phyloP scores from a whole-genome alignment of 2,113 vertebrate species.

The Peucedramus taeniatus region DNA sequence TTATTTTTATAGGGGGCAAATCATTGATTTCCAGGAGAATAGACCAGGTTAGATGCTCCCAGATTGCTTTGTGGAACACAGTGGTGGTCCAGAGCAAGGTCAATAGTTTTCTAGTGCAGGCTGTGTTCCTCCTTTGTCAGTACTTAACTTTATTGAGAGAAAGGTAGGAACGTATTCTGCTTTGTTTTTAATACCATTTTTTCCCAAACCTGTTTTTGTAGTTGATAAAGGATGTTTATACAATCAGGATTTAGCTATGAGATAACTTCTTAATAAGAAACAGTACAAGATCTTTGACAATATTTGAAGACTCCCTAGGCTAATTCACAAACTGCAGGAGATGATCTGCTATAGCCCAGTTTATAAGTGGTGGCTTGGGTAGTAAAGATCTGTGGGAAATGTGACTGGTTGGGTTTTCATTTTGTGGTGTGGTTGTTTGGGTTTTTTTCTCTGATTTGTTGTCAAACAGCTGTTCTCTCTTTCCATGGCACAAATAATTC shows the following conservation, averaged over 20 bases:
- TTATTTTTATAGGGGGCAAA: not conserved
- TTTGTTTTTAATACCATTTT: not conserved
- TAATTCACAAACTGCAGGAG: not conserved
- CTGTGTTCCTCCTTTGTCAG: not conserved
- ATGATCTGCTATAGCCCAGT: not conserved
- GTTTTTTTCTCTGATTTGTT: not conserved
- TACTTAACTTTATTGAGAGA: not conserved
- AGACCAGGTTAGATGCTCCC: not conserved
- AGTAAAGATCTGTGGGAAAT: not conserved
- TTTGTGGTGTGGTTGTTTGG: not conserved
- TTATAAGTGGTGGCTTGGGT: not conserved
- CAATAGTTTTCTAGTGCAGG: not conserved
- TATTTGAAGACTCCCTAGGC: not conserved
- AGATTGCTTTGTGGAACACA: not conserved
- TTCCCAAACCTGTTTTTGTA: not conserved
- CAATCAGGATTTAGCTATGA: not conserved
- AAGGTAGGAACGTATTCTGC: not conserved
- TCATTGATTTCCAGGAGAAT: not conserved
- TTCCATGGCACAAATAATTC: not conserved
- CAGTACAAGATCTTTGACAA: not conserved
- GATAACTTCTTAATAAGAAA: not conserved
- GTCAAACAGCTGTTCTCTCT: not conserved
- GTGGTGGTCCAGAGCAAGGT: not conserved
- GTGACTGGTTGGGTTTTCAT: not conserved
- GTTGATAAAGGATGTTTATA: not conserved